phyloP scores from a whole-genome alignment of 2,797 vertebrate genomes.

The Mycteria americana region DNA sequence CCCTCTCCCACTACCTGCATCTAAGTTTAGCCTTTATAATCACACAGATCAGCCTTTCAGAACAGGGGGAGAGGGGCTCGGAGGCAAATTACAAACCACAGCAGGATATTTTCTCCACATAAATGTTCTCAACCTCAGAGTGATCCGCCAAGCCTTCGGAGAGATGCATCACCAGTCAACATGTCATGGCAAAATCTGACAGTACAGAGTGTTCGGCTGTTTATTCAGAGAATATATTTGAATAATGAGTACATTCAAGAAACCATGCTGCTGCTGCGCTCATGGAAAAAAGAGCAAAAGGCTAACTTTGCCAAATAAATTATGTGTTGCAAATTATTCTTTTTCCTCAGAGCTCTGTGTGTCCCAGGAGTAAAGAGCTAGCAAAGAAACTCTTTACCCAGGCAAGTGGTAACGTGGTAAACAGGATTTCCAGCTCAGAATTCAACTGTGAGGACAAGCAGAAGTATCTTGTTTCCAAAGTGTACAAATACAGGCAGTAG shows the following conservation, averaged over 20 bases:
- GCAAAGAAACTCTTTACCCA: constrained; percentile 22
- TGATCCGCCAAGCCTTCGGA: not conserved
- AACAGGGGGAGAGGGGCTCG: not conserved
- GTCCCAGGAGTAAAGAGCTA: not conserved
- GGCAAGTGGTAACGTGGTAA: constrained; percentile 2
- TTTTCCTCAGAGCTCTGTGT: not conserved
- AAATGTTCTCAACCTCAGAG: constrained; percentile 9
- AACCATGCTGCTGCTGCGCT: not conserved
- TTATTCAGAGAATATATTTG: constrained; percentile 46
- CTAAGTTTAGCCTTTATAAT: not conserved
- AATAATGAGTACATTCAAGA: constrained; percentile 42
- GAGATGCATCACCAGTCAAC: constrained; percentile 23
- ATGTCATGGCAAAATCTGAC: constrained; percentile 37
- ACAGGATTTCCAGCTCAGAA: constrained; percentile 29
- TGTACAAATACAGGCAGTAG: not conserved
- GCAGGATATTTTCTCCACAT: not conserved
- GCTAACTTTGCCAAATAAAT: constrained; percentile 39
- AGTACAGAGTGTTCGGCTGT: not conserved
- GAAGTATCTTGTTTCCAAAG: not conserved
- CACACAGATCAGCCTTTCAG: not conserved
- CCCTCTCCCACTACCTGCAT: not conserved
- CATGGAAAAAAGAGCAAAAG: constrained; percentile 32
- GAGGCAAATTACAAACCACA: constrained; percentile 16
- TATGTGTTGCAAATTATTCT: constrained; percentile 8
- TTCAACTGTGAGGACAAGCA: not conserved